Percentiles rank a stretch among this genome's conserved stretches.
Conservation (phyloP, 2,797 vertebrate species). For the Petrocephalus sullivani region DNA sequence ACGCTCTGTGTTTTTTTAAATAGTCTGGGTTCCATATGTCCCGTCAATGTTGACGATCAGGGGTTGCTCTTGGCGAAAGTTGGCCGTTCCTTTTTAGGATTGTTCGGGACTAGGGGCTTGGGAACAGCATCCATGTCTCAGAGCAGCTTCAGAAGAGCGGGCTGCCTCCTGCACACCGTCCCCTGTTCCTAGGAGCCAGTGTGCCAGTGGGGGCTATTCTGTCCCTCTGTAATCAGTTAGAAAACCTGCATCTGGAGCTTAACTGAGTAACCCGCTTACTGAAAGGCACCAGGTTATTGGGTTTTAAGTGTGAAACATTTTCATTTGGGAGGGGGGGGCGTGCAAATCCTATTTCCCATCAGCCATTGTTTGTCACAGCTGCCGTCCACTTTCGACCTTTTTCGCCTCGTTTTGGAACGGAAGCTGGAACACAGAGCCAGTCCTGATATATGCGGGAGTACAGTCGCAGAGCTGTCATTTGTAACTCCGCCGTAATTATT, state of each 20-base stretch:
- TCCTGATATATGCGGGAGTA: background rate
- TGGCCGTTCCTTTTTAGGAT: background rate
- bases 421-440: background rate
- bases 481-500: background rate
- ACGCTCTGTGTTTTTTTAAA: background rate
- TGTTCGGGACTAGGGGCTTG: background rate
- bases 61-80: background rate
- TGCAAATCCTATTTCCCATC: background rate
- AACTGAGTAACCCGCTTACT: background rate
- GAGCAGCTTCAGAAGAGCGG: background rate
- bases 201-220: background rate
- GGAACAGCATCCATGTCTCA: background rate
- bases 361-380: background rate
- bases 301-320: background rate
- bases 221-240: background rate
- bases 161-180: background rate
- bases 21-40: background rate
- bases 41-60: background rate
- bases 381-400: background rate
- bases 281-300: background rate
- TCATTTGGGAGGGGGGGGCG: background rate
- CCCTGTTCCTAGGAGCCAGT: background rate
- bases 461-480: background rate
- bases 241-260: background rate
- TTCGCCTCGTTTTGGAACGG: background rate